Evolutionary conservation across 2,797 vertebrate species (phyloP), one percentile per base, ranked within the genome.

Genomic region (Phoebastria nigripes): DNA sequence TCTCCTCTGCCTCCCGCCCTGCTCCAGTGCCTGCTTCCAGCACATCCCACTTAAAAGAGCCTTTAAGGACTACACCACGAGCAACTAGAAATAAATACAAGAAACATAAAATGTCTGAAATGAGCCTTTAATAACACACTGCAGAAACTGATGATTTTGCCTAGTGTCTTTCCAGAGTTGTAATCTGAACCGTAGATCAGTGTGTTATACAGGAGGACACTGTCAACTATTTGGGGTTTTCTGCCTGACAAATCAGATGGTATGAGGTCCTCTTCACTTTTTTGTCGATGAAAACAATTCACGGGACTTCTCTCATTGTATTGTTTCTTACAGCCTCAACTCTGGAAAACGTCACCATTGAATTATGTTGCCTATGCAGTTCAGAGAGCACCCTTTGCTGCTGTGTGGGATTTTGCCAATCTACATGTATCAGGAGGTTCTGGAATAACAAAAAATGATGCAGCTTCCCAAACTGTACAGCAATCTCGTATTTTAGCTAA

Each of bases 21-120:
- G 61, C 72, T 88, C 67, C 67, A 73, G 51, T 18, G 62, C 37
- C 67, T 82, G 67, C 42, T 89, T 76, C 76, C 88, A 87, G 82
- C 86, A 93, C 9, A n/a, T 22, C 59, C 56, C 67, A 79, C 55
- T 84, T 59, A 22, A 52, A 87, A 54, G 6, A 77, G 62, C 31
- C 82, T 79, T 72, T 18, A 65, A 70, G 37, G 29, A 70, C 70
- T 78, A 70, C 46, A 77, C 62, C 72, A 91, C 0, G 0, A 90
- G 61, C n/a, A 93, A 56, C 69, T n/a, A 92, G 82, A 92, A 92
- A 94, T 89, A 92, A 93, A 95, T 80, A 93, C 65, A 93, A 76
- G 77, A 89, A 93, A 70, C 58, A 66, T 15, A 69, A 65, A 33
- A 76, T 15, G 56, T 85, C 89, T 78, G 49, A 94, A 96, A 92